Conservation (phyloP, 2,888 invertebrate species). For the Acleris laterana region DNA sequence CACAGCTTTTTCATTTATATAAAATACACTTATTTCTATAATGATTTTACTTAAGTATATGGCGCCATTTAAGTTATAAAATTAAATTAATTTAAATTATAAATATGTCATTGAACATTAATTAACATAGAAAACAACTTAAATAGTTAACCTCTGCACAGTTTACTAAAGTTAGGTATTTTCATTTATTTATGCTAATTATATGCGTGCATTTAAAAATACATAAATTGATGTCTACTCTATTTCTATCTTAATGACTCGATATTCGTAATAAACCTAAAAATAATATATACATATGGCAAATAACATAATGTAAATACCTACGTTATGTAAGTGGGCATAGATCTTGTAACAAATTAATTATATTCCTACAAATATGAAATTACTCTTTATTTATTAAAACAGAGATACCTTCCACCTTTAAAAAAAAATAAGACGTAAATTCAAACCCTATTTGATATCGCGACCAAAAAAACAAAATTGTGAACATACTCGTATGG, state of each 20-base stretch:
- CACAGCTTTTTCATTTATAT: constrained; percentile 55
- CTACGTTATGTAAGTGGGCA: too few relatives aligned
- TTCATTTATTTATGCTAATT: constrained; percentile 23
- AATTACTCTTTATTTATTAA: background rate
- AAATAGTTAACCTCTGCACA: constrained; percentile 27
- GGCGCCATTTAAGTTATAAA: background rate
- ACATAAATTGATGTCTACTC: background rate
- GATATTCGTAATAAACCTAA: background rate
- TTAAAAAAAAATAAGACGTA: too few relatives aligned
- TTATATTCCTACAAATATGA: too few relatives aligned
- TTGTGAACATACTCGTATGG: too few relatives aligned
- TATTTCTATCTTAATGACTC: constrained; percentile 16
- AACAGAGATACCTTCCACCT: background rate
- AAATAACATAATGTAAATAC: background rate
- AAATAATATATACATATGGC: background rate
- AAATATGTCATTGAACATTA: constrained; percentile 42
- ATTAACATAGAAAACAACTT: constrained; percentile 18
- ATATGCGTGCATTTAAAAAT: constrained; percentile 32
- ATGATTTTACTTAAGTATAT: background rate
- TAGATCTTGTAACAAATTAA: too few relatives aligned
- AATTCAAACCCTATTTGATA: too few relatives aligned
- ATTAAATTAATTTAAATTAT: constrained; percentile 38
- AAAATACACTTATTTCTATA: constrained; percentile 7
- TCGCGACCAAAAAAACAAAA: too few relatives aligned
- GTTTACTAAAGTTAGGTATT: constrained; percentile 11